Conservation (phyloP, 2,113 vertebrate species). For the Pimephales promelas region DNA sequence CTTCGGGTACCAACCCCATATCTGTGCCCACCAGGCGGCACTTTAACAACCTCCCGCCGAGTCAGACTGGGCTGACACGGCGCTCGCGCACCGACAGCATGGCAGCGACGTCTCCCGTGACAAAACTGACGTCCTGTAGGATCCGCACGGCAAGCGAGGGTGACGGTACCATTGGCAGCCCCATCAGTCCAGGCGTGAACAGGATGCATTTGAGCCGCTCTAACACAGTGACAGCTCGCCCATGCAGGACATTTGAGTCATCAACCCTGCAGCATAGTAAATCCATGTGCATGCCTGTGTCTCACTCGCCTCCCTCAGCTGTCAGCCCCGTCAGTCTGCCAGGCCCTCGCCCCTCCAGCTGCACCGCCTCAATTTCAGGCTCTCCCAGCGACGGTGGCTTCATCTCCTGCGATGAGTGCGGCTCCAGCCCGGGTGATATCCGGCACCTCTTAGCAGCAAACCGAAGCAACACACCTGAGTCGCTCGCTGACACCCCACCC, state of each 20-base stretch:
- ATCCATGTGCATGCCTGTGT: constrained; percentile 91
- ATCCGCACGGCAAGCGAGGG: constrained; percentile 86
- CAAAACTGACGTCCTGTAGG: constrained; percentile 78
- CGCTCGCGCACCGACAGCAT: constrained; percentile 83
- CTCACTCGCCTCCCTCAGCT: constrained; percentile 82
- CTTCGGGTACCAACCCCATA: constrained; percentile 83
- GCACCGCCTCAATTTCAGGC: constrained; percentile 89
- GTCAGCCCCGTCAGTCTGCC: constrained; percentile 82
- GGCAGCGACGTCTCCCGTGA: constrained; percentile 75
- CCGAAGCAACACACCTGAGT: constrained; percentile 90
- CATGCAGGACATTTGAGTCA: constrained; percentile 72
- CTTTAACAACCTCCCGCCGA: constrained; percentile 82
- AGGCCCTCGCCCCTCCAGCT: constrained; percentile 84
- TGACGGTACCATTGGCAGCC: constrained; percentile 84
- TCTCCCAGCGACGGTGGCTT: constrained; percentile 93
- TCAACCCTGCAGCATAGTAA: constrained; percentile 85
- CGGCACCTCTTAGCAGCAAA: constrained; percentile 73
- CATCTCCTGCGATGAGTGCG: constrained; percentile 92
- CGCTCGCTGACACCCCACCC: constrained; percentile 84
- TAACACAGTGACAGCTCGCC: constrained; percentile 79
- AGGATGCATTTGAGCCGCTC: constrained; percentile 85
- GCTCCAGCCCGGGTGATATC: constrained; percentile 86
- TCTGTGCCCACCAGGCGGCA: constrained; percentile 81
- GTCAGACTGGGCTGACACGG: constrained; percentile 82
- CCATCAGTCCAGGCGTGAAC: constrained; percentile 84